Base-by-base conservation (phyloP, 2,888 invertebrate species). In the Theretra japonica region DNA sequence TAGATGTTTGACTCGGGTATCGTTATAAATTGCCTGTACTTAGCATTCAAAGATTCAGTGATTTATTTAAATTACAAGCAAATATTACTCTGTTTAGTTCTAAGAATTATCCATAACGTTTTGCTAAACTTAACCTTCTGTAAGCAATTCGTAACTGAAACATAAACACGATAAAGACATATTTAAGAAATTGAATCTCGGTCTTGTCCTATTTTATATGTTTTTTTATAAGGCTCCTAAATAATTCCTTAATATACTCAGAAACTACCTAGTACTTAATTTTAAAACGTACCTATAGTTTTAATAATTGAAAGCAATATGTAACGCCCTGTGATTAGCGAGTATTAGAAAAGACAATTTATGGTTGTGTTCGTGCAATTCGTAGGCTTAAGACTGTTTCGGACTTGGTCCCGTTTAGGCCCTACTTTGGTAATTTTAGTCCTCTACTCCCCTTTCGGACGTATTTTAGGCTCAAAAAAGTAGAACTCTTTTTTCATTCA, bases 341-440 rank as follows among this genome's bases (percentile, higher is more conserved):
- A 88, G 89, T 91, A 90, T 90, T 88, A 88, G 79, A 92, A 92
- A 93, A 93, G 91, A 93, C 91, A 90, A 88, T 82, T 82, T 79
- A 89, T 86, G 94, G 94, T 94, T 94, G 94, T 94, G 93, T 93
- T 92, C 75, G 94, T 94, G 94, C 94, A 94, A 94, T 93, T 93
- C 79, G 81, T 93, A 93, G 93, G 79, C 86, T 84, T 90, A 91
- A 91, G 92, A 81, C 80, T 80, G 79, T 79, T 81, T 73, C 74
- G 92, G 92, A 90, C 92, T 74, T 83, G 82, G 92, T 90, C 91
- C 90, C 75, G 21, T 48, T 72, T 68, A 68, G 28, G 59, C 70
- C 73, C 72, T 72, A 72, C 71, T 75, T 71, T 56, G 53, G 70
- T 65, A 53, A 62, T 65, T 65, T 65, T 65, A 62, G 65, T 56